A percentile compares a stretch with the other conserved stretches of the same genome.
These are phyloP conservation scores for Dione juno DNA, from an alignment of 2,888 invertebrate species.

Conservation along the genomic window DNA sequence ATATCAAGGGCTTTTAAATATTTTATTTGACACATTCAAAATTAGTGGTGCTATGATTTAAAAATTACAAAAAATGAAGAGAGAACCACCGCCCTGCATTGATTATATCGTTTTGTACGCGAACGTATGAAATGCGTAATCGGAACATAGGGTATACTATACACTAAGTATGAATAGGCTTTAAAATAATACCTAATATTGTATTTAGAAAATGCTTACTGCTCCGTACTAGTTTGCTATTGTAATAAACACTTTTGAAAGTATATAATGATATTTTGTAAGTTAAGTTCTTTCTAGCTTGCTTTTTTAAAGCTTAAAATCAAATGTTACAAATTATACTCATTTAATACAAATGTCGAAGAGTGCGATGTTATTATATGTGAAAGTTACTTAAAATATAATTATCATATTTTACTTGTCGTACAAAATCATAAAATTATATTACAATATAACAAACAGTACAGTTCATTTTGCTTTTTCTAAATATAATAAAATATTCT, in stretches of 20 bases:
- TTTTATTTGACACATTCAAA: constrained; percentile 23
- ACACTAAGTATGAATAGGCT: constrained; percentile 64
- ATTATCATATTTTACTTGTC: too few species aligned
- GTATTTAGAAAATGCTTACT: constrained; percentile 46
- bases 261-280: too few species aligned
- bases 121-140: constrained; percentile 71
- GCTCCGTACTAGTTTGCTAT: too few species aligned
- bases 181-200: constrained; percentile 61
- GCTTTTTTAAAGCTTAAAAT: too few species aligned
- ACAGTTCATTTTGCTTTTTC: not conserved
- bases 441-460: too few species aligned
- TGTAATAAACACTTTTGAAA: too few species aligned
- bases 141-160: constrained; percentile 77
- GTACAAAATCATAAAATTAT: too few species aligned
- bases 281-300: too few species aligned
- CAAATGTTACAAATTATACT: too few species aligned
- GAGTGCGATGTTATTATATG: too few species aligned
- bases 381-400: too few species aligned
- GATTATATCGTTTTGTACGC: constrained; percentile 72
- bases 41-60: constrained; percentile 47
- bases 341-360: too few species aligned
- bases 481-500: constrained; percentile 18
- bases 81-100: constrained; percentile 61
- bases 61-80: constrained; percentile 17
- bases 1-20: constrained; percentile 40